Percentiles rank a stretch among this genome's conserved stretches.
phyloP scores from a whole-genome alignment of 2,888 invertebrate species.

The Linyphia triangularis region DNA sequence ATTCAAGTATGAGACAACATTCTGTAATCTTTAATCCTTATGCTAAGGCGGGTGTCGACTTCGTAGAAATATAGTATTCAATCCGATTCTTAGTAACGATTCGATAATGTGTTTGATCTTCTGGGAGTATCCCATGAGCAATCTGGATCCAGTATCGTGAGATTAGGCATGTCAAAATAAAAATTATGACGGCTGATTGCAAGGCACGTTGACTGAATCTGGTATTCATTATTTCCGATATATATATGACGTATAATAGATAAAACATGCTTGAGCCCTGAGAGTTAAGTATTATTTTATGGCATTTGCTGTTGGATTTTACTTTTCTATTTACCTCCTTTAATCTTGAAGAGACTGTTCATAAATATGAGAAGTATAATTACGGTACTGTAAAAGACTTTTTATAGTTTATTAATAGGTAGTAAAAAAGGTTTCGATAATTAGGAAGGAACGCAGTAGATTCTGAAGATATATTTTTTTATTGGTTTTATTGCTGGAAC shows the following conservation, averaged over 20 bases:
- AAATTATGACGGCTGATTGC: neutral
- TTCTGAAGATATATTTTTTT: neutral
- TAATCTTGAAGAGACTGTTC: neutral
- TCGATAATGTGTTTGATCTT: slow-evolving; percentile 1
- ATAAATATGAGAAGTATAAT: neutral
- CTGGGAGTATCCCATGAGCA: neutral
- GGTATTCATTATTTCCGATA: neutral
- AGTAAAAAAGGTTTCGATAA: neutral
- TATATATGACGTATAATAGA: neutral
- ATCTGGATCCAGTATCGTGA: neutral
- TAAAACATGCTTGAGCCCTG: slow-evolving; percentile 10
- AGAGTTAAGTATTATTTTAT: neutral
- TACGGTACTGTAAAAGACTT: neutral
- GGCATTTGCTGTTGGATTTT: neutral
- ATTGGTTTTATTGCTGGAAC: too few relatives aligned
- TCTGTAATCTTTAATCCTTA: too few relatives aligned
- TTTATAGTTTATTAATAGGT: neutral
- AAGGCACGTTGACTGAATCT: neutral
- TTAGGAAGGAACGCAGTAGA: neutral
- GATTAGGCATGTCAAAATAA: slow-evolving; percentile 9
- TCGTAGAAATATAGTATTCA: slow-evolving; percentile 9
- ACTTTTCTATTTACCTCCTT: neutral
- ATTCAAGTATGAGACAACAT: too few relatives aligned
- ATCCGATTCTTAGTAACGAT: slow-evolving; percentile 10
- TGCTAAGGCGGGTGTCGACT: neutral